phyloP scores from a whole-genome alignment of 2,888 invertebrate species.

The Coelinius sp. region DNA sequence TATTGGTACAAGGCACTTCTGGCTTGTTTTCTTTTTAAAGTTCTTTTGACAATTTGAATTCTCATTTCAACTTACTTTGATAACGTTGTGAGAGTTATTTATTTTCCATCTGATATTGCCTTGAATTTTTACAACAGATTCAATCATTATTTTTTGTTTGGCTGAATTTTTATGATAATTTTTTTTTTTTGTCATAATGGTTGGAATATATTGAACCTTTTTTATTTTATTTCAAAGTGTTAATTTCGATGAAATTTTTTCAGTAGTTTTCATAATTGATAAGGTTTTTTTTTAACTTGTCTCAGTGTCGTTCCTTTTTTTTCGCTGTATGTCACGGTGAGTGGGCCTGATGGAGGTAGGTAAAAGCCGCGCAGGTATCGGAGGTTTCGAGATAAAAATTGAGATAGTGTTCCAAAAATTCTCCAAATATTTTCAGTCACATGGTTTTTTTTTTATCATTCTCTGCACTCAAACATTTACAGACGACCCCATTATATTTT shows the following conservation, averaged over 20 bases:
- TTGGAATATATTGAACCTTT: neutral
- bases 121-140: neutral
- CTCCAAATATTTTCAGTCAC: neutral
- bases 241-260: neutral
- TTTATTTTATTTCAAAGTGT: neutral
- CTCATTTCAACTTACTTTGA: conserved; percentile 15
- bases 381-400: neutral
- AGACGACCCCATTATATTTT: neutral
- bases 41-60: conserved; percentile 7
- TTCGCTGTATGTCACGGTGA: neutral
- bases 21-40: conserved; percentile 6
- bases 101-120: neutral
- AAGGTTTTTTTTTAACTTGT: neutral
- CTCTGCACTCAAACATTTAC: neutral
- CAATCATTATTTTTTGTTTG: neutral
- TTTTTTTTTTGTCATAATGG: neutral
- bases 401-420: conserved; percentile 2
- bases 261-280: neutral
- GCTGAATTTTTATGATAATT: neutral
- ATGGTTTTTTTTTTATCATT: neutral
- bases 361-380: conserved; percentile 10
- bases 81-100: neutral
- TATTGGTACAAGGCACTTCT: conserved; percentile 19
- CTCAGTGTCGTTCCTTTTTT: neutral
- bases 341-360: neutral